These are phyloP conservation scores for Andrena haemorrhoa DNA, from an alignment of 2,888 invertebrate species.

Conservation along the genomic window DNA sequence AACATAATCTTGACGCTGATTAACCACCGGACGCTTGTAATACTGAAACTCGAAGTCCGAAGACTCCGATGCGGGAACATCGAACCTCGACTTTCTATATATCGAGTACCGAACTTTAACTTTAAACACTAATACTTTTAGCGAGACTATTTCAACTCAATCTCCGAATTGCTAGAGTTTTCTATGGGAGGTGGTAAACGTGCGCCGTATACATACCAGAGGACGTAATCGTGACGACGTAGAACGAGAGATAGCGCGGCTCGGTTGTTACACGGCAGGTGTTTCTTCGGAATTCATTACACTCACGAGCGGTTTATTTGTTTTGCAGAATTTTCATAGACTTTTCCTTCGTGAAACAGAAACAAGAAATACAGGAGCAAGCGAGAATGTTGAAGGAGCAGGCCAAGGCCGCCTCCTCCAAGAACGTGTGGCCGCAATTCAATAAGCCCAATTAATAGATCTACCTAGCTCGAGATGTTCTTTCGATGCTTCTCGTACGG, in stretches of 20 bases:
- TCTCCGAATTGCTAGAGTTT: not conserved
- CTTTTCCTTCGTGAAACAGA: slow-evolving; percentile 92
- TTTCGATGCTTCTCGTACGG: slow-evolving; percentile 62
- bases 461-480: slow-evolving; percentile 61
- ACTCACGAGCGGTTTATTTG: slow-evolving; percentile 74
- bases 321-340: slow-evolving; percentile 93
- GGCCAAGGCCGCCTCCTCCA: slow-evolving; percentile 81
- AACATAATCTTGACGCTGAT: slow-evolving; percentile 14
- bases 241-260: slow-evolving; percentile 27
- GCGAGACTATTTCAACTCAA: not conserved
- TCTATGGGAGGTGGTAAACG: too few species aligned
- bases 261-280: slow-evolving; percentile 27
- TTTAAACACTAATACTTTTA: too few species aligned
- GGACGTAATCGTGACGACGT: slow-evolving; percentile 25
- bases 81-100: too few species aligned
- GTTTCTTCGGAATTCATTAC: slow-evolving; percentile 43
- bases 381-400: slow-evolving; percentile 86
- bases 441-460: slow-evolving; percentile 81
- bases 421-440: slow-evolving; percentile 84
- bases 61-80: not conserved
- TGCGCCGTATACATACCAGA: too few species aligned
- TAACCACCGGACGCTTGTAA: slow-evolving; percentile 35
- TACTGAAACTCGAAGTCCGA: slow-evolving; percentile 13
- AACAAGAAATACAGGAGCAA: slow-evolving; percentile 88
- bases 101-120: not conserved